Conservation (phyloP, 2,888 invertebrate species). For the Alentia gelatinosa region DNA sequence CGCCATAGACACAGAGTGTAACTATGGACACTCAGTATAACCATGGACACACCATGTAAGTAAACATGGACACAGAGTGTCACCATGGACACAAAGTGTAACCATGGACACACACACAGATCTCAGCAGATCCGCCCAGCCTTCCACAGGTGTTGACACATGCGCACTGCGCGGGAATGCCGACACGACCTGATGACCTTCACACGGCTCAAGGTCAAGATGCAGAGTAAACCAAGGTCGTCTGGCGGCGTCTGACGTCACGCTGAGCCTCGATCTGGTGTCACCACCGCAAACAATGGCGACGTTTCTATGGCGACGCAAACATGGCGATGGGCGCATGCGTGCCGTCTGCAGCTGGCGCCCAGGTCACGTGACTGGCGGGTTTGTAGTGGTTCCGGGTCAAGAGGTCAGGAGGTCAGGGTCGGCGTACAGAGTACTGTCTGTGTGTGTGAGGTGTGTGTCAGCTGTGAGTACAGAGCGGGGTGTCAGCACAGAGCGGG, state of each 20-base stretch:
- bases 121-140: not conserved
- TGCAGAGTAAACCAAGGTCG: not conserved
- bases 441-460: no score
- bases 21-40: not conserved
- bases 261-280: not conserved
- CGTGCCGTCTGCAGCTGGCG: not conserved
- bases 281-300: slow-evolving; percentile 18
- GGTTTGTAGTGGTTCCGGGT: no score
- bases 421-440: no score
- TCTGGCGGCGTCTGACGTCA: not conserved
- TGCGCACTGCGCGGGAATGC: not conserved
- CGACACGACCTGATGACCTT: not conserved
- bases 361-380: no score
- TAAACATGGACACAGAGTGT: not conserved
- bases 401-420: no score
- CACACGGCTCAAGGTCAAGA: slow-evolving; percentile 3
- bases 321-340: not conserved
- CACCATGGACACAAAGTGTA: not conserved
- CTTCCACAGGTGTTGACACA: not conserved
- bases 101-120: no score
- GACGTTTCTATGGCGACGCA: slow-evolving; percentile 32
- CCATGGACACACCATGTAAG: not conserved
- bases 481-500: no score
- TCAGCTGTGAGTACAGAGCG: no score
- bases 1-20: not conserved